Evolutionary conservation across 2,797 vertebrate genomes (phyloP), one percentile per base, ranked within the genome.

Genomic region (Sebastes oblongus): DNA sequence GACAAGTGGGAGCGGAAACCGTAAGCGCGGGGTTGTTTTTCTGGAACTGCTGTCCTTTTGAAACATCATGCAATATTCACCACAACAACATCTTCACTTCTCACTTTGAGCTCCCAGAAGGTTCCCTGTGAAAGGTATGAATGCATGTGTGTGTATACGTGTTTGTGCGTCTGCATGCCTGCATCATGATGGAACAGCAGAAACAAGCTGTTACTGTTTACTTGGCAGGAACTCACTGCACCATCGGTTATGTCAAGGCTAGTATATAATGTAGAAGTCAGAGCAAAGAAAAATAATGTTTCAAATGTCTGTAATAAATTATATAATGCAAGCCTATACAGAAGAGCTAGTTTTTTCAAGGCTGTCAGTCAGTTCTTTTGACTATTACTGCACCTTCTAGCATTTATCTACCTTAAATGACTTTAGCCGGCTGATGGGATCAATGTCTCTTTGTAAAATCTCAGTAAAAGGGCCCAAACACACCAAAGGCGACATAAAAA

Each of bases 21-120:
- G 75, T 81, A 82, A 16, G 71, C 80, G 36, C 24, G 1, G 67
- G 50, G 42, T 56, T 85, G 73, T 86, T 85, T 88, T 85, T 80
- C 68, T 85, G 61, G 56, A 78, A 75, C 77, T 6, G 36, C 80
- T 80, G 62, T 71, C 83, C 84, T 61, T 82, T 66, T 76, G 85
- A 89, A 89, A 82, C 79, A 66, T 79, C 90, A 88, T 92, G 82
- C 82, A 93, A 91, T 89, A 93, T 94, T 94, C 88, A 91, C 85
- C 36, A 80, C 60, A 74, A 90, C 86, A 84, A 77, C 75, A 20
- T 89, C 83, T 86, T 83, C 80, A 83, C 85, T 90, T 89, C 89
- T 86, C 85, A 85, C 89, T 85, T 78, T 72, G 65, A 70, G 71
- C 84, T 86, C 76, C 75, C 81, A 27, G 80, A 56, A 7, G 79